These are phyloP conservation scores for Triops longicaudatus DNA, from an alignment of 1,140 invertebrate species.

Conservation along the genomic window DNA sequence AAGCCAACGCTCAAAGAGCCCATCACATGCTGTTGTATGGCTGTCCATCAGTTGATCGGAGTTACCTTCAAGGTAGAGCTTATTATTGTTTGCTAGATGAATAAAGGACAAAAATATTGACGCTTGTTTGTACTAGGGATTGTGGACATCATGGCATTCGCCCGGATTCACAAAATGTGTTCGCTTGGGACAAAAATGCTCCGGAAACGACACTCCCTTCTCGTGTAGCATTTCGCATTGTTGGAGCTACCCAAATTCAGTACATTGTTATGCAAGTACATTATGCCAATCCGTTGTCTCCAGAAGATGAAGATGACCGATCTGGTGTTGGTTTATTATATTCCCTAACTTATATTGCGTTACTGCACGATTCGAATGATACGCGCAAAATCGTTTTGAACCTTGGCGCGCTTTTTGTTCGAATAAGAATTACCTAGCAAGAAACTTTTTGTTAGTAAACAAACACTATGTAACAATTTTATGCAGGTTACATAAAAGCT, in stretches of 20 bases:
- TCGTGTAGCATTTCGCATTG: slow-evolving; percentile 50
- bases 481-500: too few species aligned
- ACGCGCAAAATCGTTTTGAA: too few species aligned
- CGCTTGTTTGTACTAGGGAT: slow-evolving; percentile 35
- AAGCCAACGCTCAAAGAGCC: slow-evolving; percentile 38
- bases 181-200: slow-evolving; percentile 58
- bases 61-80: slow-evolving; percentile 28
- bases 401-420: too few species aligned
- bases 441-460: too few species aligned
- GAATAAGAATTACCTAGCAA: too few species aligned
- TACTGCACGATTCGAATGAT: too few species aligned
- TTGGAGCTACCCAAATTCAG: slow-evolving; percentile 41
- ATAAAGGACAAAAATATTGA: slow-evolving; percentile 19
- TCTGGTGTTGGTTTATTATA: slow-evolving; percentile 35
- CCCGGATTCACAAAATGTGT: slow-evolving; percentile 44
- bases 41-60: slow-evolving; percentile 42
- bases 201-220: slow-evolving; percentile 47
- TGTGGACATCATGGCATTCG: slow-evolving; percentile 41
- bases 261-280: slow-evolving; percentile 49
- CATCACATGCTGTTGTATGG: slow-evolving; percentile 57
- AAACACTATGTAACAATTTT: too few species aligned
- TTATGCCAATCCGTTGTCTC: slow-evolving; percentile 36
- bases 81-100: slow-evolving; percentile 34
- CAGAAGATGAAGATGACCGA: slow-evolving; percentile 34
- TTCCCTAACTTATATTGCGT: too few species aligned